Percentiles rank a stretch among this genome's conserved stretches.
phyloP scores from a whole-genome alignment of 2,888 invertebrate genomes.

The Clunio marinus region DNA sequence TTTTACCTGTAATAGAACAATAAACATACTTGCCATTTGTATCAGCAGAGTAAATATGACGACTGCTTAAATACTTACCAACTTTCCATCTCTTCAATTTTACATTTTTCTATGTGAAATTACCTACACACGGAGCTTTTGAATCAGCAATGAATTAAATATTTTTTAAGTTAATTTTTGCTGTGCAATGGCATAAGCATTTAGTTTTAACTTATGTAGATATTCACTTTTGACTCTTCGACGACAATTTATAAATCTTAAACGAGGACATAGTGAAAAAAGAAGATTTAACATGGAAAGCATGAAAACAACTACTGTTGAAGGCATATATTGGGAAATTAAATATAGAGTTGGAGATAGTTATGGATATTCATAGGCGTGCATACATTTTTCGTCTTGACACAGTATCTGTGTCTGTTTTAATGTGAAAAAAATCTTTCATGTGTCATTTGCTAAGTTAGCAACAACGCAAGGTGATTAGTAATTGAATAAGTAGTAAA shows the following conservation, averaged over 20 bases:
- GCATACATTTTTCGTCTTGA: not conserved
- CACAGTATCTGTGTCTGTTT: not conserved
- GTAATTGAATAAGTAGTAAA: not conserved
- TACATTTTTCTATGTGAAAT: not conserved
- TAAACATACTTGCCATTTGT: too few relatives aligned
- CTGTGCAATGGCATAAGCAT: not conserved
- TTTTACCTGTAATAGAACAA: too few relatives aligned
- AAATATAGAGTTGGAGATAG: not conserved
- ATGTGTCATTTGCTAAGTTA: not conserved
- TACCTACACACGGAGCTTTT: not conserved
- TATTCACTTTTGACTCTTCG: too few relatives aligned
- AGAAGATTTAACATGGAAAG: not conserved
- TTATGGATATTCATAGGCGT: slow-evolving; percentile 10
- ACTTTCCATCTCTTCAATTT: not conserved
- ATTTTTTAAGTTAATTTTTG: not conserved
- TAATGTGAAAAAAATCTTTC: not conserved
- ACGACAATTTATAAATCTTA: not conserved
- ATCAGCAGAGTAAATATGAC: too few relatives aligned
- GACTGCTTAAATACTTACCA: too few relatives aligned
- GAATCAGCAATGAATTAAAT: not conserved
- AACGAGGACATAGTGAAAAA: too few relatives aligned
- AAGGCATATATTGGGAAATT: not conserved
- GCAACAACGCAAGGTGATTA: not conserved
- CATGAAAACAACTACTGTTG: not conserved
- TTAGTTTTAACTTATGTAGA: too few relatives aligned